Conservation (phyloP, 2,888 invertebrate genomes). For the Myathropa florea region DNA sequence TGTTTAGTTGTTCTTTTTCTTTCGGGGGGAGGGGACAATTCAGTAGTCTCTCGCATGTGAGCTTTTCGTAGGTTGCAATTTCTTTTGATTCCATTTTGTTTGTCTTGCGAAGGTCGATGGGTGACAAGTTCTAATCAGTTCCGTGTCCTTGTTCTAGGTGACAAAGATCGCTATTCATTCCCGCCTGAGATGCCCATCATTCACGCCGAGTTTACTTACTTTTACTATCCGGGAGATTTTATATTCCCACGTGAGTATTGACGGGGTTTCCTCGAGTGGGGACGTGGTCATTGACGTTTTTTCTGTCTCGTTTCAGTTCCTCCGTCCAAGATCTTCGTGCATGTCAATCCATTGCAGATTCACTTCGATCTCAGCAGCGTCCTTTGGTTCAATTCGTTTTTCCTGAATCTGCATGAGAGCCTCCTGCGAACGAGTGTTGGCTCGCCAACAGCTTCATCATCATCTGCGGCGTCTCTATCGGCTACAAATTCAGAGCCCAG, state of each 20-base stretch:
- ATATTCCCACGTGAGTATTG: slow-evolving; percentile 89
- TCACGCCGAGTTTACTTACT: slow-evolving; percentile 98
- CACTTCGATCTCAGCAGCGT: slow-evolving; percentile 93
- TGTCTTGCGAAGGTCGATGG: background rate
- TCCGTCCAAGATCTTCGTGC: slow-evolving; percentile 94
- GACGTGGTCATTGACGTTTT: background rate
- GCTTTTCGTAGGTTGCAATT: slow-evolving; percentile 15
- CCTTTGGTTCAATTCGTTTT: slow-evolving; percentile 96
- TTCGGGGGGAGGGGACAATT: background rate
- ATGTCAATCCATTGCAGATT: slow-evolving; percentile 94
- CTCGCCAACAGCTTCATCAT: slow-evolving; percentile 70
- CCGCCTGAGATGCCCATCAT: slow-evolving; percentile 95
- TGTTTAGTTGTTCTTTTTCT: slow-evolving; percentile 41
- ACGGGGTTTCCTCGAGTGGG: no score
- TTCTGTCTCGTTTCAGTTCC: slow-evolving; percentile 87
- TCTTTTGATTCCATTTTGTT: background rate
- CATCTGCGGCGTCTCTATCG: slow-evolving; percentile 64
- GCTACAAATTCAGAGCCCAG: slow-evolving; percentile 75
- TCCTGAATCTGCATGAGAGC: slow-evolving; percentile 91
- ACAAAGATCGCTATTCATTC: slow-evolving; percentile 89
- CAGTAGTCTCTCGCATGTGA: slow-evolving; percentile 39
- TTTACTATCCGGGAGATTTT: slow-evolving; percentile 96
- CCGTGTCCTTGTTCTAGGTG: slow-evolving; percentile 82
- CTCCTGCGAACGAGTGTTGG: slow-evolving; percentile 82
- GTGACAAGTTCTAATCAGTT: background rate